Evolutionary conservation across 1,140 invertebrate genomes (phyloP).

Genomic region (Drosophila oshimai): DNA sequence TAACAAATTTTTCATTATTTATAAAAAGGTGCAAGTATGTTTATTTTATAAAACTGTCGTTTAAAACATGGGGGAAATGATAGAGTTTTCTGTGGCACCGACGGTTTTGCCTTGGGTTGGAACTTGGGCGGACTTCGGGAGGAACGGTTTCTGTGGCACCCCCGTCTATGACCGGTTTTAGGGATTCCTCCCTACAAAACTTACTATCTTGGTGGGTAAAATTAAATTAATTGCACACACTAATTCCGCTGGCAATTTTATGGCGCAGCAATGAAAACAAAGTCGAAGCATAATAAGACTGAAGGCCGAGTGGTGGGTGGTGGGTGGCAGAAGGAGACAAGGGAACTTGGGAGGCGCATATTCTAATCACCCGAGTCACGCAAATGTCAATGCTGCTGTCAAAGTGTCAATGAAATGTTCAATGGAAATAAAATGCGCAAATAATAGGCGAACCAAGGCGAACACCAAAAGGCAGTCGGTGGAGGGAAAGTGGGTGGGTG

Average conservation of each 20-base stretch:
- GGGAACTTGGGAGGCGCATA: conserved; percentile 50
- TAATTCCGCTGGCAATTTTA: conserved; percentile 17
- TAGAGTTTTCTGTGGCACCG: too few relatives aligned
- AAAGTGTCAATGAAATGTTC: conserved; percentile 78
- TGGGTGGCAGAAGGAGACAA: not conserved
- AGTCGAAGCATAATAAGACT: conserved; percentile 27
- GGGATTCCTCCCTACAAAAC: not conserved
- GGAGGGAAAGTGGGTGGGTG: conserved; percentile 6
- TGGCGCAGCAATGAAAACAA: conserved; percentile 40
- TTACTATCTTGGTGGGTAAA: not conserved
- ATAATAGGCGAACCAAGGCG: conserved; percentile 29
- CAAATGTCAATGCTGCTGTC: conserved; percentile 76
- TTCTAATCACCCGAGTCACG: conserved; percentile 76
- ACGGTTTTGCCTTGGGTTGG: too few relatives aligned
- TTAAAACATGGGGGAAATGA: too few relatives aligned
- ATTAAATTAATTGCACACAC: conserved; percentile 35
- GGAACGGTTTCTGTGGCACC: too few relatives aligned
- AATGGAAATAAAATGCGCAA: conserved; percentile 76
- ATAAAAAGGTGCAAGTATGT: too few relatives aligned
- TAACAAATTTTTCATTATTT: too few relatives aligned
- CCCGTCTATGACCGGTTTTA: not conserved
- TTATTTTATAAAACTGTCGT: too few relatives aligned
- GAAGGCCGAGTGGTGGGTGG: too few relatives aligned
- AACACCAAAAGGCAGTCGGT: conserved; percentile 1
- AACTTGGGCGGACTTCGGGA: too few relatives aligned